phyloP scores from a whole-genome alignment of 2,888 invertebrate genomes.

The Ceratothoa steindachneri region DNA sequence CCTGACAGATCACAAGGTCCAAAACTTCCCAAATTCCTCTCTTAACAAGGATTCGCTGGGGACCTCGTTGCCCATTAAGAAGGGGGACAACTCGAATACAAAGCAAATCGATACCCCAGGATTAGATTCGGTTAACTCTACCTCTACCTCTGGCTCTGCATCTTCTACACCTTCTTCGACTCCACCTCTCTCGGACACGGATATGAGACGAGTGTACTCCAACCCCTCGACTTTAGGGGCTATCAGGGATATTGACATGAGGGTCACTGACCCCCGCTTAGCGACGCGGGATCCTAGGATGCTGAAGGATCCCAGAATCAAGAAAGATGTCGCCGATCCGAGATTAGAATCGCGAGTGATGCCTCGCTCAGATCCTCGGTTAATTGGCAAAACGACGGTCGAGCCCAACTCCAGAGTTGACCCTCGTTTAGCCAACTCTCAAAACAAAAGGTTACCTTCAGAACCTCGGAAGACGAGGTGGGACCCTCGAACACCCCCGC shows the following conservation, averaged over 20 bases:
- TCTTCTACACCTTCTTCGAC: background rate
- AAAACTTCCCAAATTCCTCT: background rate
- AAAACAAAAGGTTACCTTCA: background rate
- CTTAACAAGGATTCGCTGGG: background rate
- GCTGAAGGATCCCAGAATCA: conserved; percentile 5
- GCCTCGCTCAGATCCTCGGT: background rate
- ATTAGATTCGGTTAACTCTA: background rate
- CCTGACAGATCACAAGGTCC: background rate
- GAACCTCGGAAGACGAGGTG: background rate
- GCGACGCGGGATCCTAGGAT: background rate
- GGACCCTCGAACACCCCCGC: background rate
- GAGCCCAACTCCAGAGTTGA: background rate
- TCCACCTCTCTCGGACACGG: background rate
- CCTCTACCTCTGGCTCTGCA: background rate
- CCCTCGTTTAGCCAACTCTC: background rate
- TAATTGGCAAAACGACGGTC: background rate
- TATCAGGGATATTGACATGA: background rate
- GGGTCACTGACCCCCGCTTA: background rate
- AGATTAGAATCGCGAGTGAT: background rate
- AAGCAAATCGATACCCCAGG: background rate
- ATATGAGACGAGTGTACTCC: background rate
- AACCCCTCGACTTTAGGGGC: background rate
- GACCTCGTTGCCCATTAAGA: background rate
- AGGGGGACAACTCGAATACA: background rate
- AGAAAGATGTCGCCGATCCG: background rate